Percentiles rank a stretch among this genome's conserved stretches.
These are phyloP conservation scores for Bombyx mandarina DNA, from an alignment of 1,140 invertebrate species.

Conservation along the genomic window DNA sequence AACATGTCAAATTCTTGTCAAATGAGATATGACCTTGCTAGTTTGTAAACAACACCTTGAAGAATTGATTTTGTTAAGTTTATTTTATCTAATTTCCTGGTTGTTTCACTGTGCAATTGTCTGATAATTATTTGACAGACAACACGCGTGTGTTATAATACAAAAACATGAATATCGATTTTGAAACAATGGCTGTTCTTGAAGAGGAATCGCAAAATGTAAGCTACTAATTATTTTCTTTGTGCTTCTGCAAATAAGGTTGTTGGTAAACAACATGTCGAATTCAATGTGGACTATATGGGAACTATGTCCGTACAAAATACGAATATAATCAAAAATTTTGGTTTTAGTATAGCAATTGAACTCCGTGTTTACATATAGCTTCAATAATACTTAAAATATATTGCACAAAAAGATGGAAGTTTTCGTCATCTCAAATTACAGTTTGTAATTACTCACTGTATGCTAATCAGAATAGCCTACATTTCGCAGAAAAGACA, in stretches of 20 bases:
- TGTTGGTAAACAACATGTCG: too few species aligned
- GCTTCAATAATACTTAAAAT: constrained; percentile 16
- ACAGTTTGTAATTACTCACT: too few species aligned
- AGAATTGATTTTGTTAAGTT: constrained; percentile 20
- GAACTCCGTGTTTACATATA: neutral
- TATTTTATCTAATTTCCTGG: constrained; percentile 31
- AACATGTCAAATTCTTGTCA: constrained; percentile 43
- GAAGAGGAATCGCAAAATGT: constrained; percentile 64
- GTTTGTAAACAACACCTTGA: constrained; percentile 65
- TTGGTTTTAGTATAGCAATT: too few species aligned
- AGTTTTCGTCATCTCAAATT: constrained; percentile 22
- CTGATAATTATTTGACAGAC: constrained; percentile 7
- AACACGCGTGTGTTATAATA: neutral
- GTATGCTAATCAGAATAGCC: too few species aligned
- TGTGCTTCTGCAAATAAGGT: constrained; percentile 24
- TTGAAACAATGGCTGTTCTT: constrained; percentile 61
- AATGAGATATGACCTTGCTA: constrained; percentile 47
- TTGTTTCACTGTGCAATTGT: constrained; percentile 17
- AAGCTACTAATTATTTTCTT: constrained; percentile 34
- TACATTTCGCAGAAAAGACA: too few species aligned
- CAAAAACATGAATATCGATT: constrained; percentile 58
- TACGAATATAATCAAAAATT: too few species aligned
- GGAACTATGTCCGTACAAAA: too few species aligned
- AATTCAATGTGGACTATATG: too few species aligned
- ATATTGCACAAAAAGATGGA: constrained; percentile 45